Evolutionary conservation across 2,888 invertebrate genomes (phyloP).

Genomic region (Drosophila suboccidentalis): DNA sequence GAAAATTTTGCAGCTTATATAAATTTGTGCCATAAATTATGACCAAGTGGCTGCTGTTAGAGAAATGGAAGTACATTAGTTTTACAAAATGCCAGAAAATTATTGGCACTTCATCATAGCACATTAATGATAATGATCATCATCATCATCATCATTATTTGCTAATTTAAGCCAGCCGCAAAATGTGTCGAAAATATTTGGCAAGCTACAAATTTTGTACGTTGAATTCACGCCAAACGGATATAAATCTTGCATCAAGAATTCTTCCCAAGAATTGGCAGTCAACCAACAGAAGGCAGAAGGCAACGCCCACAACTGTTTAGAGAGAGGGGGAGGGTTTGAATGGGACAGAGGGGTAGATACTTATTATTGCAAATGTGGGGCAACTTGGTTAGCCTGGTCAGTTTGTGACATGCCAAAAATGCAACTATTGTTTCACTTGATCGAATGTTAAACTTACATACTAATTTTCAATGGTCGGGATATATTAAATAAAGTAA

Average conservation of each 20-base stretch:
- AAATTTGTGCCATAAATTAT: slow-evolving; percentile 37
- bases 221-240: slow-evolving; percentile 21
- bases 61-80: slow-evolving; percentile 34
- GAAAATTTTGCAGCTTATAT: neutral
- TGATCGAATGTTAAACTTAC: too few species aligned
- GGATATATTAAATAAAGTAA: too few species aligned
- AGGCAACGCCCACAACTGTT: neutral
- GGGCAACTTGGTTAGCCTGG: slow-evolving; percentile 11
- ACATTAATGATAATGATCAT: slow-evolving; percentile 29
- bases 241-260: slow-evolving; percentile 39
- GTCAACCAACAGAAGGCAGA: slow-evolving; percentile 11
- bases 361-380: neutral
- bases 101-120: slow-evolving; percentile 60
- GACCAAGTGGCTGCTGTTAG: slow-evolving; percentile 17
- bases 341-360: neutral
- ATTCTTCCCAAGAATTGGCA: slow-evolving; percentile 29
- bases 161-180: slow-evolving; percentile 36
- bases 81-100: slow-evolving; percentile 57
- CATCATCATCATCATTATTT: slow-evolving; percentile 27
- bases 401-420: slow-evolving; percentile 15
- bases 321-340: neutral
- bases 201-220: slow-evolving; percentile 43
- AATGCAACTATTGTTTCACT: neutral
- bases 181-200: slow-evolving; percentile 54
- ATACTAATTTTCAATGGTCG: too few species aligned